phyloP scores from a whole-genome alignment of 2,113 vertebrate species.

The Centropus bengalensis region DNA sequence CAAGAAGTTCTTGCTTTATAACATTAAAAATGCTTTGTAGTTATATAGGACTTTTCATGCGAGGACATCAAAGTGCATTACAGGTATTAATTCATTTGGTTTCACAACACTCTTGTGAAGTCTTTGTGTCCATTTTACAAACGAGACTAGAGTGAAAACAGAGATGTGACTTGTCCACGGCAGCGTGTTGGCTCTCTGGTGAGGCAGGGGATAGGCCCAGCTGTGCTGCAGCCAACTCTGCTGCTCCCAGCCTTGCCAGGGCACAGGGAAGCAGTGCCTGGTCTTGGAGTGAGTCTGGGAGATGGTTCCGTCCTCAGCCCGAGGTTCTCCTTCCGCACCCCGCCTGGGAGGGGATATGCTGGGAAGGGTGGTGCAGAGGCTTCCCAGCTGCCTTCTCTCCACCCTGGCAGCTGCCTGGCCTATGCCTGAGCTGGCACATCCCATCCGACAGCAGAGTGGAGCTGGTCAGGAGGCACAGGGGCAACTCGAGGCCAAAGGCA shows the following conservation, averaged over 20 bases:
- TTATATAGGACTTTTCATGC: conserved; percentile 69
- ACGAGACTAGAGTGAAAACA: background rate
- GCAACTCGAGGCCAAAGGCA: accelerated
- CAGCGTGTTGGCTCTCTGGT: accelerated
- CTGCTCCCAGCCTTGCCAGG: background rate
- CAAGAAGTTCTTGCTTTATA: conserved; percentile 70
- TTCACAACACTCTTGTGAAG: conserved; percentile 22
- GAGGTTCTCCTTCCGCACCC: accelerated
- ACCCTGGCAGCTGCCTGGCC: background rate
- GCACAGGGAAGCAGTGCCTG: accelerated
- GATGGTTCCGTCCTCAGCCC: accelerated
- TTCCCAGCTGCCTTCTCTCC: accelerated
- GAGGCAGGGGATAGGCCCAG: background rate
- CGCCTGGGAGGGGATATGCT: accelerated
- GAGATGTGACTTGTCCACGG: background rate
- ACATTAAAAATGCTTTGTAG: conserved; percentile 71
- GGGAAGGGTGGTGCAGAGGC: background rate
- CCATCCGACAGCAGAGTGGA: accelerated
- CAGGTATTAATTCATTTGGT: conserved; percentile 69
- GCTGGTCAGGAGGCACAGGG: accelerated
- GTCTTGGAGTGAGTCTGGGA: background rate
- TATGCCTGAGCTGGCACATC: background rate
- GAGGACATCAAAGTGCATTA: conserved; percentile 71
- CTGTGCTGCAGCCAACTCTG: accelerated
- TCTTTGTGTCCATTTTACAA: conserved; percentile 30